Evolutionary conservation across 2,888 invertebrate genomes (phyloP).

Genomic region (Sinopyrophorus schimmeli): DNA sequence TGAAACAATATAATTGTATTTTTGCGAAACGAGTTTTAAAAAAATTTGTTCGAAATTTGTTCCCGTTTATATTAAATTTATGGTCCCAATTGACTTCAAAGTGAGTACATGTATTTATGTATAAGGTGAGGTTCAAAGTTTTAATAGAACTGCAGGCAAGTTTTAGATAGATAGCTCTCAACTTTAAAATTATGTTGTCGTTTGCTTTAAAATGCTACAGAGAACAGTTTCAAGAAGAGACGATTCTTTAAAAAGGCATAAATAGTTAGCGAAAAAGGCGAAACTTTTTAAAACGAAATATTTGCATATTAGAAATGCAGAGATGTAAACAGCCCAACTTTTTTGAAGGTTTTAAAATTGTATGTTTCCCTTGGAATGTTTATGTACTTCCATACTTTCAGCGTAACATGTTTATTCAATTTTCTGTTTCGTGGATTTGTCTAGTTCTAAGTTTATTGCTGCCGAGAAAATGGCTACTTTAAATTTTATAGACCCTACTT

Average conservation of each 20-base stretch:
- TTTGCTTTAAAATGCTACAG: constrained; percentile 22
- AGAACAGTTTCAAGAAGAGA: constrained; percentile 1
- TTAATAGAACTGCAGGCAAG: constrained; percentile 27
- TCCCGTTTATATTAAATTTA: constrained; percentile 16
- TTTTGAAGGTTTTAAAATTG: constrained; percentile 18
- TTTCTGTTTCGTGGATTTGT: constrained; percentile 21
- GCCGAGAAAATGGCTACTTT: constrained; percentile 26
- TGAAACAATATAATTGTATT: too few relatives aligned
- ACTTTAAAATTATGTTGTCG: constrained; percentile 25
- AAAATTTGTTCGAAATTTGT: too few relatives aligned
- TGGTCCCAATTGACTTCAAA: constrained; percentile 17
- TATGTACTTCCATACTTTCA: constrained; percentile 23
- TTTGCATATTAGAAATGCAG: constrained; percentile 19
- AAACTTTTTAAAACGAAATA: constrained; percentile 21
- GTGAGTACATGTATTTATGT: constrained; percentile 25
- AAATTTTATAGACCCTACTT: constrained; percentile 23
- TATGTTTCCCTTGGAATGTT: constrained; percentile 16
- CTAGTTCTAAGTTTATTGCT: constrained; percentile 27
- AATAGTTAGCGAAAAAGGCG: constrained; percentile 15
- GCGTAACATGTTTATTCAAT: constrained; percentile 31
- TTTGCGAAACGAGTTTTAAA: too few relatives aligned
- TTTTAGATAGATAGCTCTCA: constrained; percentile 23
- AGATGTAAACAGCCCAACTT: constrained; percentile 16
- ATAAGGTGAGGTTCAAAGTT: constrained; percentile 28
- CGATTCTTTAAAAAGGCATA: constrained; percentile 17